phyloP scores from a whole-genome alignment of 2,113 vertebrate genomes.

The Piaya cayana region DNA sequence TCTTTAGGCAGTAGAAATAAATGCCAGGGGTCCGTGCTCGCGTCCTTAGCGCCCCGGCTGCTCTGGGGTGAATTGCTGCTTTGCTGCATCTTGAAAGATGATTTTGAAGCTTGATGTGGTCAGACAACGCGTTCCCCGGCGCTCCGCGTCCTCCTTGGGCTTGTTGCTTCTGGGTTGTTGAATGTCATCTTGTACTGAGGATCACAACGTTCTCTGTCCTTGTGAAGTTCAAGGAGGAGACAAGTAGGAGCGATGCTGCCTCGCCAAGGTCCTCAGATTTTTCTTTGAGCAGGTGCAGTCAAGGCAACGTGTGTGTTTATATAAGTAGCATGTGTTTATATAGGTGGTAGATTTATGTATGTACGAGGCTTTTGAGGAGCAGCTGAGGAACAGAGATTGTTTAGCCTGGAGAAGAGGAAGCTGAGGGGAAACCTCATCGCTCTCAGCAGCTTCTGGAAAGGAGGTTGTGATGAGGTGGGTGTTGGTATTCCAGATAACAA shows the following conservation, averaged over 20 bases:
- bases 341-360: no score
- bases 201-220: not conserved
- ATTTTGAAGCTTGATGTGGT: not conserved
- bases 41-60: accelerated
- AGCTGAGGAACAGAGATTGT: no score
- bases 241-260: not conserved
- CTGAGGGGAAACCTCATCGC: no score
- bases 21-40: not conserved
- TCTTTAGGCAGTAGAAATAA: not conserved
- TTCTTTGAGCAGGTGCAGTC: not conserved
- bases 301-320: accelerated
- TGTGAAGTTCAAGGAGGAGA: accelerated
- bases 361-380: no score
- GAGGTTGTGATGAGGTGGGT: no score
- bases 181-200: no score
- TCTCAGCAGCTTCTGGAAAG: no score
- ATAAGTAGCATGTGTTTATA: not conserved
- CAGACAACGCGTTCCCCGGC: accelerated
- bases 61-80: not conserved
- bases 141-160: not conserved
- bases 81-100: accelerated
- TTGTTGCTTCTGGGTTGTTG: not conserved
- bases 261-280: accelerated
- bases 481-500: no score
- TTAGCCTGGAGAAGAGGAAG: no score